These are phyloP conservation scores for Amblyornis subalaris DNA, from an alignment of 2,113 vertebrate genomes.

Conservation along the genomic window DNA sequence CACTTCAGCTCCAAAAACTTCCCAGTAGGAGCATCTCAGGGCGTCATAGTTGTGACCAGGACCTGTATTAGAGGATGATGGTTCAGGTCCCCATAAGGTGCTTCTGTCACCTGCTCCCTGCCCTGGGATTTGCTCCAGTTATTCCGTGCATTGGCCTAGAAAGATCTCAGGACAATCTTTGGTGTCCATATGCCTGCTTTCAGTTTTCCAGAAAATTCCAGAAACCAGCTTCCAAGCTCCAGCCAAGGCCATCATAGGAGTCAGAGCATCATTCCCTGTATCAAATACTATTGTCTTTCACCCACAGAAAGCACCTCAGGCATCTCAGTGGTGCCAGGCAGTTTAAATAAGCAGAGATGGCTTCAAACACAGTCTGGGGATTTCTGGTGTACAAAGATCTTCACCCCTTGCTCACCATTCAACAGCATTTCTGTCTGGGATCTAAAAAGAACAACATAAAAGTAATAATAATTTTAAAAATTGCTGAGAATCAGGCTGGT, in stretches of 20 bases:
- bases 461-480: neutral
- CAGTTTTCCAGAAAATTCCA: neutral
- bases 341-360: neutral
- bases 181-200: neutral
- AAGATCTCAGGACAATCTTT: neutral
- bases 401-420: neutral
- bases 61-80: neutral
- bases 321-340: neutral
- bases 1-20: neutral
- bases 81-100: neutral
- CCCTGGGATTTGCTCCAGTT: neutral
- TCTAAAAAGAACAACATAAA: neutral
- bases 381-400: neutral
- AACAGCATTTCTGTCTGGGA: neutral
- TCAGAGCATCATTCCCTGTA: neutral
- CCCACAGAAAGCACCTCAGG: neutral
- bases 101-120: neutral
- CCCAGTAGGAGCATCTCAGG: neutral
- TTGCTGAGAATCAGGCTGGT: neutral
- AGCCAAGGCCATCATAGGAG: neutral
- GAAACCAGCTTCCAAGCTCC: neutral
- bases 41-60: accelerated
- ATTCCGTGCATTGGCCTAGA: neutral
- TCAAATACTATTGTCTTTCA: neutral
- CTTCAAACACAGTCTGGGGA: neutral